These are phyloP conservation scores for Drosophila funebris DNA, from an alignment of 1,140 invertebrate species.

Conservation along the genomic window DNA sequence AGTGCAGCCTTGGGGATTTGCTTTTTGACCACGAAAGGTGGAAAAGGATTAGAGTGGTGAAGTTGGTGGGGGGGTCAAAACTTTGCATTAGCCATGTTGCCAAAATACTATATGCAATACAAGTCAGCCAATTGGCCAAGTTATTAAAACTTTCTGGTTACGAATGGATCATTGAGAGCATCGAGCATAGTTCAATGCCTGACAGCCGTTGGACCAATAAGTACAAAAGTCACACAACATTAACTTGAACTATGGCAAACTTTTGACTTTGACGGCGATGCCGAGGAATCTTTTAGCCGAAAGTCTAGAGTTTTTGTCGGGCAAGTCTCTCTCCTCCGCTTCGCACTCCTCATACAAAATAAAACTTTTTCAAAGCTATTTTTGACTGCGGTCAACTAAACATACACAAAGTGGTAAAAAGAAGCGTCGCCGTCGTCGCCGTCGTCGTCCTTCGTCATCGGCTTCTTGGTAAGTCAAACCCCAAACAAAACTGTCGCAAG, in stretches of 20 bases:
- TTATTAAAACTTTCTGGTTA: conserved; percentile 67
- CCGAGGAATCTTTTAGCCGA: conserved; percentile 46
- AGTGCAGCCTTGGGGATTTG: neutral
- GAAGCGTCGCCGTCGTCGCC: neutral
- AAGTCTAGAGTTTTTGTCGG: conserved; percentile 35
- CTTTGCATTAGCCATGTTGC: conserved; percentile 33
- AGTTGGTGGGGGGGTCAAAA: conserved; percentile 14
- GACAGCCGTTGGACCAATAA: conserved; percentile 38
- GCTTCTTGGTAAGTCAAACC: conserved; percentile 18
- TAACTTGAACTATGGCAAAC: conserved; percentile 81
- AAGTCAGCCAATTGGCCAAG: conserved; percentile 64
- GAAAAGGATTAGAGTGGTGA: no score
- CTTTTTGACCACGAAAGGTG: no score
- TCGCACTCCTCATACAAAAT: no score
- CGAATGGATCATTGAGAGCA: conserved; percentile 52
- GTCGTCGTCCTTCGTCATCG: neutral
- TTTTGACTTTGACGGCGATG: conserved; percentile 78
- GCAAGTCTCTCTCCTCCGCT: neutral
- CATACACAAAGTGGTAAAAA: conserved; percentile 64
- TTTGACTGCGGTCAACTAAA: conserved; percentile 81
- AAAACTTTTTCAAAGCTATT: conserved; percentile 77
- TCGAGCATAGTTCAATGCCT: conserved; percentile 71
- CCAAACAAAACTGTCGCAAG: conserved; percentile 70
- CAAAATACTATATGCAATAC: conserved; percentile 8
- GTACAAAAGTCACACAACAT: conserved; percentile 79